These are phyloP conservation scores for Sciurus vulgaris DNA, from an alignment of 2,797 vertebrate species.

Conservation along the genomic window DNA sequence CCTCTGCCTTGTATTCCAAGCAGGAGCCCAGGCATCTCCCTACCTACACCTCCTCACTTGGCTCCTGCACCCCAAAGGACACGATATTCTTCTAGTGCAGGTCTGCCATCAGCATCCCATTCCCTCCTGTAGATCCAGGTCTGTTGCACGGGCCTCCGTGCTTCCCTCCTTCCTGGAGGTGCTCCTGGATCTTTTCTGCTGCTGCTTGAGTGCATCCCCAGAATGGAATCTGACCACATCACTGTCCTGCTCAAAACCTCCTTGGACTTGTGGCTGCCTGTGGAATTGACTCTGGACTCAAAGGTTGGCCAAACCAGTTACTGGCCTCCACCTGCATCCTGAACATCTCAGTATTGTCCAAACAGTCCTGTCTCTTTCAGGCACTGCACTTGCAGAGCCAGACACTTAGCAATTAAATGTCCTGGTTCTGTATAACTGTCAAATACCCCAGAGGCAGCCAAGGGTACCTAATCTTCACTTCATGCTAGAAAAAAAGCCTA, in stretches of 20 bases:
- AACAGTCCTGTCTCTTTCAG: background rate
- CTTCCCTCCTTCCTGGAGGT: background rate
- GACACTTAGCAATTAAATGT: background rate
- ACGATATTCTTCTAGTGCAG: background rate
- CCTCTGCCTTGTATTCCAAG: background rate
- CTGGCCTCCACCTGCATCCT: background rate
- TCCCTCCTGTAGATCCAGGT: background rate
- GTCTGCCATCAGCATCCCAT: background rate
- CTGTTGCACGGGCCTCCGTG: background rate
- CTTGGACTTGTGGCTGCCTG: background rate
- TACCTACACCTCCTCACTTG: fast-evolving
- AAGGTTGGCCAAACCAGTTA: background rate
- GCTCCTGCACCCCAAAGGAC: background rate
- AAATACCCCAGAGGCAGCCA: background rate
- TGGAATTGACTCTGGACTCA: background rate
- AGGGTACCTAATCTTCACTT: background rate
- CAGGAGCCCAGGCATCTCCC: background rate
- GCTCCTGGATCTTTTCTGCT: background rate
- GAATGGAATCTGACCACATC: background rate
- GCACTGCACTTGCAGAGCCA: background rate
- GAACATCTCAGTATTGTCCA: background rate
- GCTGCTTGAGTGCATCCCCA: background rate
- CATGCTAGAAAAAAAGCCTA: background rate
- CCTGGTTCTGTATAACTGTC: background rate
- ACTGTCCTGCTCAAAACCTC: background rate